Conservation (phyloP, 2,888 invertebrate genomes). For the Pterostichus niger region DNA sequence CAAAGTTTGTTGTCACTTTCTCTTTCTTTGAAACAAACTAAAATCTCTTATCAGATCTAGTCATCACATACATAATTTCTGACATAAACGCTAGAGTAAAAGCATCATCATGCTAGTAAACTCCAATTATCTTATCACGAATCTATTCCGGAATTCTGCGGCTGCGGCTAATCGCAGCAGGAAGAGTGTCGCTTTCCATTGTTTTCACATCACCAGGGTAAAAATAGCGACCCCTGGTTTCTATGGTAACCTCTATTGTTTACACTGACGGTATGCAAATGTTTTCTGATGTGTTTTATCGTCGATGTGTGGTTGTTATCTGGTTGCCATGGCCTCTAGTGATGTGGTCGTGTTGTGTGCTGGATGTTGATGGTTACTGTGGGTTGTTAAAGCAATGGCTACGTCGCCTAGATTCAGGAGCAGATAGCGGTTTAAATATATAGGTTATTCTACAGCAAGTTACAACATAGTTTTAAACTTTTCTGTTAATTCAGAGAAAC, state of each 20-base stretch:
- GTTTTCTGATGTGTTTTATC: constrained; percentile 54
- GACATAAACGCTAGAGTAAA: too few relatives aligned
- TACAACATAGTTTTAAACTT: background rate
- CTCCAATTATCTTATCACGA: constrained; percentile 6
- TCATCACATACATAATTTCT: too few relatives aligned
- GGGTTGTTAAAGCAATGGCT: constrained; percentile 16
- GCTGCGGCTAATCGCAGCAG: constrained; percentile 8
- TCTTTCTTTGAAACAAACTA: too few relatives aligned
- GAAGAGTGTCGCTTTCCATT: constrained; percentile 49
- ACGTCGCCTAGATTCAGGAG: constrained; percentile 15
- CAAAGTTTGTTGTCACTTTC: too few relatives aligned
- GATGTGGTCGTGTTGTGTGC: constrained; percentile 2
- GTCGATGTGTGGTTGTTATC: constrained; percentile 45
- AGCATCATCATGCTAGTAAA: too few relatives aligned
- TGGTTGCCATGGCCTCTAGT: background rate
- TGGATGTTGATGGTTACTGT: constrained; percentile 2
- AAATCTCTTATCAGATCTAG: too few relatives aligned
- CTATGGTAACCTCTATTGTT: constrained; percentile 38
- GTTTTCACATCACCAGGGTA: constrained; percentile 24
- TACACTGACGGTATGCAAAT: constrained; percentile 39
- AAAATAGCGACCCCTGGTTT: constrained; percentile 10
- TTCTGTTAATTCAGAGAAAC: too few relatives aligned
- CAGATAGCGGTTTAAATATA: constrained; percentile 43
- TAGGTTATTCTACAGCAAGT: constrained; percentile 1
- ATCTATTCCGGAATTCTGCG: constrained; percentile 42